Evolutionary conservation across 2,113 vertebrate genomes (phyloP).

Genomic region (Rousettus leschenaultii): DNA sequence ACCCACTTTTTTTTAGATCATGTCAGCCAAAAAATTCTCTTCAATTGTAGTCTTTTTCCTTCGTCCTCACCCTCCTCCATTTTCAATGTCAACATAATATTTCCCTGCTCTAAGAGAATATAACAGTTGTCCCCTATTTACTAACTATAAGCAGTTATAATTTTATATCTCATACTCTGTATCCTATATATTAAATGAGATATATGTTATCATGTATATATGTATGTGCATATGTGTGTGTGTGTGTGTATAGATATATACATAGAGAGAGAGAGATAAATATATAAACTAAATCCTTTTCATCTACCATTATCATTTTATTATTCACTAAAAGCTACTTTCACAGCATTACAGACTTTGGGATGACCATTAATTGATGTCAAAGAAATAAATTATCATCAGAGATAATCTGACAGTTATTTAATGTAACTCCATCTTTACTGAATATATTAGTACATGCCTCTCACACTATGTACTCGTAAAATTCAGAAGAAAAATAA

Average conservation of each 20-base stretch:
- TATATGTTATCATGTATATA: neutral
- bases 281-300: neutral
- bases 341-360: neutral
- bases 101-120: neutral
- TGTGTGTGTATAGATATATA: too few relatives aligned
- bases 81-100: neutral
- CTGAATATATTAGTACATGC: neutral
- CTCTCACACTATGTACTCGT: neutral
- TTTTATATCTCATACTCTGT: neutral
- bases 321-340: neutral
- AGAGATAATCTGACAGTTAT: neutral
- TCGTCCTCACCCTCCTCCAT: neutral
- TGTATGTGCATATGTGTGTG: neutral
- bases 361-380: neutral
- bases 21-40: neutral
- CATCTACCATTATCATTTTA: neutral
- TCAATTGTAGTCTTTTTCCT: neutral
- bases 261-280: too few relatives aligned
- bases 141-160: neutral
- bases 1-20: neutral
- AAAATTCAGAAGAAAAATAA: neutral
- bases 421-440: slow-evolving; percentile 33
- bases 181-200: neutral
- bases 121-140: neutral
- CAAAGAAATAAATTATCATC: slow-evolving; percentile 9